These are phyloP conservation scores for Bembecia ichneumoniformis DNA, from an alignment of 2,888 invertebrate genomes.

Conservation along the genomic window DNA sequence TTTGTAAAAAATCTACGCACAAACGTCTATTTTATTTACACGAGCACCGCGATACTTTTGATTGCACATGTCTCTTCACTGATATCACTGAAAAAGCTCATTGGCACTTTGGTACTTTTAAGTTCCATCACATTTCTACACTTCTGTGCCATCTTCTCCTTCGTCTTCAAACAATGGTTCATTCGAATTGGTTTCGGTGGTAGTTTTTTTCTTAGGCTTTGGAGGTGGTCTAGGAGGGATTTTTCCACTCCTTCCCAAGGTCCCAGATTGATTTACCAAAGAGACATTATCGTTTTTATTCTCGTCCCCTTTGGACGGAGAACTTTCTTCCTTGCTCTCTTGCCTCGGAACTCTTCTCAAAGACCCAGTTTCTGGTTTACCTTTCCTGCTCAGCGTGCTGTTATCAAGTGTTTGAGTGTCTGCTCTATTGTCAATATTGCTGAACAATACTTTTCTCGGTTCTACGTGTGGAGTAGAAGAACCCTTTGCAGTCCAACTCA, in stretches of 20 bases:
- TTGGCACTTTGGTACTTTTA: constrained; percentile 55
- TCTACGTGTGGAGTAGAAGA: constrained; percentile 63
- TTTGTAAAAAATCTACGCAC: constrained; percentile 68
- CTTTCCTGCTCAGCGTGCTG: constrained; percentile 55
- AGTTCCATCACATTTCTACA: constrained; percentile 65
- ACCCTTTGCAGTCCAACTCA: constrained; percentile 66
- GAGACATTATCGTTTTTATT: constrained; percentile 45
- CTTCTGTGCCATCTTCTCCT: constrained; percentile 91
- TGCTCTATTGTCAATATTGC: constrained; percentile 42
- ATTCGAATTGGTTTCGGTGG: constrained; percentile 68
- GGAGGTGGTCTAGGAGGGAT: constrained; percentile 88
- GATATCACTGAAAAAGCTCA: constrained; percentile 47
- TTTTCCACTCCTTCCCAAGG: constrained; percentile 72
- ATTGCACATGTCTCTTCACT: constrained; percentile 28
- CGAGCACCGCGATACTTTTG: constrained; percentile 60
- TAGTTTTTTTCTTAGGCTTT: constrained; percentile 84
- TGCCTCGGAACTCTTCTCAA: constrained; percentile 47
- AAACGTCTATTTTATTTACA: constrained; percentile 64
- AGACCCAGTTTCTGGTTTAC: constrained; percentile 68
- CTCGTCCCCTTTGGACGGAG: constrained; percentile 51
- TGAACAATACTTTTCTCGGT: constrained; percentile 52
- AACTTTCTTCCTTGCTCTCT: constrained; percentile 45
- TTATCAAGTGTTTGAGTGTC: constrained; percentile 44
- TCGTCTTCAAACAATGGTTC: constrained; percentile 90
- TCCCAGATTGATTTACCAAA: constrained; percentile 55